These are phyloP conservation scores for Azorinus chamasolen DNA, from an alignment of 2,888 invertebrate genomes.

Conservation along the genomic window DNA sequence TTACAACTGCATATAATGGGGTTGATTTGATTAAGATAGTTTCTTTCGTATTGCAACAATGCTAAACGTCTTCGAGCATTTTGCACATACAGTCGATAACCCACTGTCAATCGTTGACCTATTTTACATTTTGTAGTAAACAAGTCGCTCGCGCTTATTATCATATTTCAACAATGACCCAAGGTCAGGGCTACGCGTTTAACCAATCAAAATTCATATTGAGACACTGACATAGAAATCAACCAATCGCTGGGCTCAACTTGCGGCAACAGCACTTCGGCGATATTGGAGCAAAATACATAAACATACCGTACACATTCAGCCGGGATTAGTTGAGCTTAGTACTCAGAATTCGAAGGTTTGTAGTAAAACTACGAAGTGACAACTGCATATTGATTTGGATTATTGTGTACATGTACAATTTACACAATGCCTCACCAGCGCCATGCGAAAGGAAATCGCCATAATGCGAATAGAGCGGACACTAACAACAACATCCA, in stretches of 20 bases:
- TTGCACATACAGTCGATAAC: background rate
- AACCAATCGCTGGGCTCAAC: conserved; percentile 66
- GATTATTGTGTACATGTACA: conserved; percentile 15
- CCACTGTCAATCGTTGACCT: conserved; percentile 58
- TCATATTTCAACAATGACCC: conserved; percentile 64
- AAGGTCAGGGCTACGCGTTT: conserved; percentile 58
- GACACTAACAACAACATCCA: conserved; percentile 67
- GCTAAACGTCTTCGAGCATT: too few species aligned
- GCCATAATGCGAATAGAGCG: conserved; percentile 63
- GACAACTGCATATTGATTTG: conserved; percentile 42
- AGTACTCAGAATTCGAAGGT: too few species aligned
- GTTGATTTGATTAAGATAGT: too few species aligned
- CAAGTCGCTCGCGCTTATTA: conserved; percentile 68
- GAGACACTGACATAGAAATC: conserved; percentile 37
- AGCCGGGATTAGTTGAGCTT: conserved; percentile 43
- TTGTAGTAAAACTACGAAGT: conserved; percentile 36
- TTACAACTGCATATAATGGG: too few species aligned
- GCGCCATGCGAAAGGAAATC: conserved; percentile 74
- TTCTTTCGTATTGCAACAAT: too few species aligned
- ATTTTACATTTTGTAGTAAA: conserved; percentile 69
- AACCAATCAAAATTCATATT: conserved; percentile 63
- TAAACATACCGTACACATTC: conserved; percentile 31
- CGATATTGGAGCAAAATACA: conserved; percentile 64
- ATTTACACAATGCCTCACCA: conserved; percentile 76
- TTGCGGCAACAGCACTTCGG: conserved; percentile 38